Evolutionary conservation across 2,113 vertebrate genomes (phyloP).

Genomic region (Pimephales promelas): DNA sequence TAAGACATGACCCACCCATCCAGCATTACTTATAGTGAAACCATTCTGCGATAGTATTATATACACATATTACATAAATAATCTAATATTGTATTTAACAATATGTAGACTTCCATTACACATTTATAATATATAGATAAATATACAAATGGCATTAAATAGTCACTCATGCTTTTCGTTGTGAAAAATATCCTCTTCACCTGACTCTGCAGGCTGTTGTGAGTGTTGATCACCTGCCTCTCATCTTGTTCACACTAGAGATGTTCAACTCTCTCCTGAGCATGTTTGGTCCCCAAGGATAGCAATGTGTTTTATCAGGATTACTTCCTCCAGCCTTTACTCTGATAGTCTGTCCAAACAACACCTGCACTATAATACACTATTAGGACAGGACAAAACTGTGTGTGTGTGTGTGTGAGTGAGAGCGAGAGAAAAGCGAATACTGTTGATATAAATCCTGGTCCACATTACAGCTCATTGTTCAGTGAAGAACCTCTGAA

Average conservation of each 20-base stretch:
- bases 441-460: not conserved
- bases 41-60: not conserved
- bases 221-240: not conserved
- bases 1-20: not conserved
- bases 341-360: constrained; percentile 4
- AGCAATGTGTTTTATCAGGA: constrained; percentile 8
- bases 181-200: not conserved
- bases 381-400: not conserved
- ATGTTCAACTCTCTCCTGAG: not conserved
- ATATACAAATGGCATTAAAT: not conserved
- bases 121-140: too few relatives aligned
- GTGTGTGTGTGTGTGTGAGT: not conserved
- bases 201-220: not conserved
- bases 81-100: too few relatives aligned
- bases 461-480: not conserved
- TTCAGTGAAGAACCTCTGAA: not conserved
- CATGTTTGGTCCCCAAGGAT: constrained; percentile 9
- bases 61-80: too few relatives aligned
- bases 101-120: too few relatives aligned
- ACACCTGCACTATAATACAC: constrained; percentile 37
- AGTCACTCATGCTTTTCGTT: not conserved
- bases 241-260: constrained; percentile 2
- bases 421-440: not conserved
- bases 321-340: not conserved
- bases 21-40: not conserved